Evolutionary conservation across 2,113 vertebrate genomes (phyloP), one percentile per base, ranked within the genome.

Genomic region (Formicarius rufipectus): DNA sequence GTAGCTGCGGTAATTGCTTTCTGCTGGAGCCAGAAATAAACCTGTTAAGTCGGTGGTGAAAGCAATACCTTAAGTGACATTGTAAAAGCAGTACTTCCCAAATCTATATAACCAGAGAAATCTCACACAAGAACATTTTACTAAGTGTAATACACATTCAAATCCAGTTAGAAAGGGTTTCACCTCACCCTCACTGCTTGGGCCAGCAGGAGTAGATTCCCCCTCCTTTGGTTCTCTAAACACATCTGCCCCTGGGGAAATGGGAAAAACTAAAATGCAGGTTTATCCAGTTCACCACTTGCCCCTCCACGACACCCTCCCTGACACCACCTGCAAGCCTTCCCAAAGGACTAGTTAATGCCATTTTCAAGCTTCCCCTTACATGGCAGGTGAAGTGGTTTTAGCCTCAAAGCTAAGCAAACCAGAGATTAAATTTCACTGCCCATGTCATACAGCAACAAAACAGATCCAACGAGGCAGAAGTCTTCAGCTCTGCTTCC

Each of bases 1-100:
- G 93, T 90, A 89, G 64, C 59, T 92, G 53, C 56, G 72, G 91
- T 85, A 94, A 97, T 89, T 88, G 58, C 68, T 95, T 93, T 95
- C 58, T 87, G 68, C 87, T 90, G 21, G 35, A 94, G 76, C 40
- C 87, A 95, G 77, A 93, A 97, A 96, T 93, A 96, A 95, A 89
- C 85, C 76, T 87, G 82, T 95, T 96, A 85, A 93, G 63, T 47
- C 60, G 74, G 31, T 67, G 87, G 74, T 63, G 90, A 89, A 92
- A 94, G 59, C 67, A 94, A 35, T 87, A 81, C 27, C 67, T 85
- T 58, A 73, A 93, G 68, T 4, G 47, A 85, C 77, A 78, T 40
- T 78, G 56, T 84, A 75, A 90, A 90, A 94, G 60, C 83, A 84
- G 52, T 78, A 75, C 91, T 76, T 68, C 53, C 4, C 3, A 90